These are phyloP conservation scores for Araneus ventricosus DNA, from an alignment of 1,140 invertebrate genomes.

Conservation along the genomic window DNA sequence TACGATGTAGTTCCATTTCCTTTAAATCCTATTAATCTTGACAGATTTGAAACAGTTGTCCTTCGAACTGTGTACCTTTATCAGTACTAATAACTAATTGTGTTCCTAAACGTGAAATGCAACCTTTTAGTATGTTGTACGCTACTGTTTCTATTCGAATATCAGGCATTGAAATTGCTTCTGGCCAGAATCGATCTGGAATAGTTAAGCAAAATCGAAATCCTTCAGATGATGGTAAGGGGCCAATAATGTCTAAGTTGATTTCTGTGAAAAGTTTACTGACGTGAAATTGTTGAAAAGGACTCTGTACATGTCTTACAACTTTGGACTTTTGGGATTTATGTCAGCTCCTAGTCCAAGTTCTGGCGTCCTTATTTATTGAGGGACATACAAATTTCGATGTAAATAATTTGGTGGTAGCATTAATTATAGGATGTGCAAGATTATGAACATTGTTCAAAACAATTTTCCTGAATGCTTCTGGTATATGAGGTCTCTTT, in stretches of 20 bases:
- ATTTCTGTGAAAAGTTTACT: conserved; percentile 27
- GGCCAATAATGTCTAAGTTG: conserved; percentile 32
- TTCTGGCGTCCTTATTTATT: neutral
- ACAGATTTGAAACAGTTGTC: conserved; percentile 78
- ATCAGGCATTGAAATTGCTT: conserved; percentile 75
- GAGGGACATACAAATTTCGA: conserved; percentile 33
- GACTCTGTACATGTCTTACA: neutral
- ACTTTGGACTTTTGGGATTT: conserved; percentile 41
- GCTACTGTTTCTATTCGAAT: conserved; percentile 78
- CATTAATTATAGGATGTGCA: conserved; percentile 52
- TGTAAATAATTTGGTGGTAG: conserved; percentile 9
- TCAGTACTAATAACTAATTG: neutral
- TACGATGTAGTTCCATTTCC: conserved; percentile 76
- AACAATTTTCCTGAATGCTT: neutral
- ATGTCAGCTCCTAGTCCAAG: neutral
- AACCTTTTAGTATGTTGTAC: conserved; percentile 75
- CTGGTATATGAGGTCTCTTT: conserved; percentile 45
- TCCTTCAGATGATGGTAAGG: conserved; percentile 12
- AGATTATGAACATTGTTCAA: conserved; percentile 51
- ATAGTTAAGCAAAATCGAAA: conserved; percentile 14
- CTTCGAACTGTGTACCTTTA: conserved; percentile 75
- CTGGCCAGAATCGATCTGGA: conserved; percentile 27
- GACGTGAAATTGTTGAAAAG: conserved; percentile 18
- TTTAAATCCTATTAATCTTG: conserved; percentile 73
- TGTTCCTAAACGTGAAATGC: conserved; percentile 77